phyloP scores from a whole-genome alignment of 2,888 invertebrate species.

The Mesorhabditis belari region DNA sequence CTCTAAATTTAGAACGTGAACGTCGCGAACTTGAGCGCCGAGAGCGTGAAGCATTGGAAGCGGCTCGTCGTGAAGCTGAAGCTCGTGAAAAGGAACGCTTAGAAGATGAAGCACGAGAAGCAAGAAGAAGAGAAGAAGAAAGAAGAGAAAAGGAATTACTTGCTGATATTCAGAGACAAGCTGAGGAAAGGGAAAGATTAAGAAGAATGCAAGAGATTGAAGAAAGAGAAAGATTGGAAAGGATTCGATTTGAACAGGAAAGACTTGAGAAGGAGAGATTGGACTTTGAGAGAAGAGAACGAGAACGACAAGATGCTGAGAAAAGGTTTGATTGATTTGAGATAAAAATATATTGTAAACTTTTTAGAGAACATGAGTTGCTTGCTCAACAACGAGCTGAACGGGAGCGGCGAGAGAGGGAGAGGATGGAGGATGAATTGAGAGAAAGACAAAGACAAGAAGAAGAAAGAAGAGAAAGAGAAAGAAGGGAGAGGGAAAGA shows the following conservation, averaged over 20 bases:
- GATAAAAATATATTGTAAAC: conserved; percentile 30
- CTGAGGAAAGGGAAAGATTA: conserved; percentile 39
- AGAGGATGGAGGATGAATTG: conserved; percentile 33
- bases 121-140: conserved; percentile 33
- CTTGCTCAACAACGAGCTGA: conserved; percentile 36
- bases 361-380: conserved; percentile 39
- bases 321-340: conserved; percentile 2
- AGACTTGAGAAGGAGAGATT: conserved; percentile 40
- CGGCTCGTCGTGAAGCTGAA: conserved; percentile 27
- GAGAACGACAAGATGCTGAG: conserved; percentile 10
- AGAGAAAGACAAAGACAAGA: conserved; percentile 41
- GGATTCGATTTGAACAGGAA: conserved; percentile 46
- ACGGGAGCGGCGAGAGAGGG: conserved; percentile 29
- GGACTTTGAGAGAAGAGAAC: conserved; percentile 30
- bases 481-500: conserved; percentile 39
- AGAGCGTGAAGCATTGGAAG: conserved; percentile 36
- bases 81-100: conserved; percentile 40
- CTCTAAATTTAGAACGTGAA: conserved; percentile 17
- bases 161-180: conserved; percentile 33
- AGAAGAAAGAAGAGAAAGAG: conserved; percentile 43
- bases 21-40: conserved; percentile 40
- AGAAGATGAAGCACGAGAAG: conserved; percentile 41
- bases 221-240: conserved; percentile 44
- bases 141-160: conserved; percentile 38
- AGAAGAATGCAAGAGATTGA: conserved; percentile 31